Evolutionary conservation across 2,888 invertebrate species (phyloP).

Genomic region (Steinernema hermaphroditum): DNA sequence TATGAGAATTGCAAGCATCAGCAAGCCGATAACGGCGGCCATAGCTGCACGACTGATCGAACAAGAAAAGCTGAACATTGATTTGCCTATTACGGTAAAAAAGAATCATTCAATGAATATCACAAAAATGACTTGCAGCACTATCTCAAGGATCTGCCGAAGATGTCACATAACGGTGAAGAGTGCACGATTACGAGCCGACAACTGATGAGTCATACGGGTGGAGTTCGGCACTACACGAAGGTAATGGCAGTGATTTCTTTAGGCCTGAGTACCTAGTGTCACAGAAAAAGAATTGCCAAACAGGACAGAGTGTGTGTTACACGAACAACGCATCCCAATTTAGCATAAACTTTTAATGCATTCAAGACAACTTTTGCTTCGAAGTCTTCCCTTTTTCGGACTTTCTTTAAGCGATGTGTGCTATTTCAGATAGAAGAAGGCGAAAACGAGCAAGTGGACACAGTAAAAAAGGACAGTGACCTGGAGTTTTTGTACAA

Average conservation of each 20-base stretch:
- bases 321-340: too few species aligned
- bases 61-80: slow-evolving; percentile 70
- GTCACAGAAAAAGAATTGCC: background rate
- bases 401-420: slow-evolving; percentile 35
- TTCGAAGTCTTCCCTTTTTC: background rate
- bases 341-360: too few species aligned
- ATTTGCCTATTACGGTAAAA: slow-evolving; percentile 43
- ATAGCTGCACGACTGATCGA: slow-evolving; percentile 71
- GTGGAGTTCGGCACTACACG: slow-evolving; percentile 72
- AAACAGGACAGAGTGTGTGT: too few species aligned
- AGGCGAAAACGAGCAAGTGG: slow-evolving; percentile 37
- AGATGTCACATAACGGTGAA: slow-evolving; percentile 68
- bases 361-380: too few species aligned
- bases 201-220: slow-evolving; percentile 70
- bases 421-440: slow-evolving; percentile 16
- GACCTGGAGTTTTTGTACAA: slow-evolving; percentile 69
- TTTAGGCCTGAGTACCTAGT: background rate
- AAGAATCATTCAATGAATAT: background rate
- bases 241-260: slow-evolving; percentile 35
- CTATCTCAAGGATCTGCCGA: slow-evolving; percentile 71
- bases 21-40: slow-evolving; percentile 72
- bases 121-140: slow-evolving; percentile 65
- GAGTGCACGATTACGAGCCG: slow-evolving; percentile 70
- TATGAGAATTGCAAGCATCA: slow-evolving; percentile 73
- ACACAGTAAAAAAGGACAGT: slow-evolving; percentile 34